phyloP scores from a whole-genome alignment of 2,797 vertebrate genomes.

The Sparus aurata region DNA sequence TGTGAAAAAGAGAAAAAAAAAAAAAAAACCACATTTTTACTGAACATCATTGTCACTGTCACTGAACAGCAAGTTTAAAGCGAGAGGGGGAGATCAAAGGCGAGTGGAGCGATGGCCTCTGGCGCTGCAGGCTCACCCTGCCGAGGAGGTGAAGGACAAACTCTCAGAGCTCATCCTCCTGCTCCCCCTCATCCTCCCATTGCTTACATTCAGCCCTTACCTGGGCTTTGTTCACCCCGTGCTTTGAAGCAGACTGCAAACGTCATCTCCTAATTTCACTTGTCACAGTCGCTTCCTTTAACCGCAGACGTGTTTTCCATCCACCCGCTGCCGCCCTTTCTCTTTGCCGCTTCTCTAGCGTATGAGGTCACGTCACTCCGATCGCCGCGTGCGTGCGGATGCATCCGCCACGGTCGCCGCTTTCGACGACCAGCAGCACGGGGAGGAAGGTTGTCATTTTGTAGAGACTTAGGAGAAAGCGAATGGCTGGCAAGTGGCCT shows the following conservation, averaged over 20 bases:
- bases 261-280: conserved; percentile 75
- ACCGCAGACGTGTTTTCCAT: conserved; percentile 20
- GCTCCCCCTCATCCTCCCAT: conserved; percentile 20
- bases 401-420: background rate
- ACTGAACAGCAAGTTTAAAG: conserved; percentile 68
- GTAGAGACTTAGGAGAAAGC: background rate
- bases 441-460: background rate
- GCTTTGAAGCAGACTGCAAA: conserved; percentile 79
- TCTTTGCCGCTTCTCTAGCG: conserved; percentile 8
- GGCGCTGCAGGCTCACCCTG: conserved; percentile 63
- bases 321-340: conserved; percentile 21
- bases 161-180: conserved; percentile 35
- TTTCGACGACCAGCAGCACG: background rate
- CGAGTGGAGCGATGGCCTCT: conserved; percentile 69
- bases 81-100: conserved; percentile 77
- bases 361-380: background rate
- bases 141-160: conserved; percentile 80
- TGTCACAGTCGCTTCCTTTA: conserved; percentile 69
- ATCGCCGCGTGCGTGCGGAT: background rate
- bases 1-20: conserved; percentile 26
- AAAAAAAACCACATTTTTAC: conserved; percentile 56
- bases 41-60: conserved; percentile 75
- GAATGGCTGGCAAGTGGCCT: background rate
- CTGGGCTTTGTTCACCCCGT: conserved; percentile 66
- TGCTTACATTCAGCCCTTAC: conserved; percentile 52